Evolutionary conservation across 2,797 vertebrate genomes (phyloP).

Genomic region (Rhabdophis nuchalis): DNA sequence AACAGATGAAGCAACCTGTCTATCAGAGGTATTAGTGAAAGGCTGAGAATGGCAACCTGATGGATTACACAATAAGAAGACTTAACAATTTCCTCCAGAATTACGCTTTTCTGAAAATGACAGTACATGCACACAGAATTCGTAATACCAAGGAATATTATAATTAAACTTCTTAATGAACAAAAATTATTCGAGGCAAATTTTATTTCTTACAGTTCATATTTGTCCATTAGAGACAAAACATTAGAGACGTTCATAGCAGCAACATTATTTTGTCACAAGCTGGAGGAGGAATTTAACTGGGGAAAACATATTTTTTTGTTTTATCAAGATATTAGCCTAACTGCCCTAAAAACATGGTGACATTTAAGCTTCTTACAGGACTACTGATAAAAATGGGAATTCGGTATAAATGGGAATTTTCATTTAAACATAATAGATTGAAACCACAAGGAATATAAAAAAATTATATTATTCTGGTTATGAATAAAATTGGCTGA

Average conservation of each 20-base stretch:
- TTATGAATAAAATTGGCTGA: not conserved
- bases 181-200: not conserved
- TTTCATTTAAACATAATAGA: not conserved
- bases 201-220: not conserved
- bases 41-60: not conserved
- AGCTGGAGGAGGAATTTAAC: not conserved
- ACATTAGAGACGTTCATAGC: not conserved
- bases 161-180: not conserved
- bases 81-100: not conserved
- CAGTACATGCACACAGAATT: not conserved
- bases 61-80: not conserved
- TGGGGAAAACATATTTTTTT: not conserved
- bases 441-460: not conserved
- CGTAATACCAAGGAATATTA: not conserved
- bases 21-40: not conserved
- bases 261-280: not conserved
- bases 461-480: not conserved
- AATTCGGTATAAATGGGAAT: not conserved
- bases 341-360: not conserved
- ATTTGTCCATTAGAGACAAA: not conserved
- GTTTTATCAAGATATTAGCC: not conserved
- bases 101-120: not conserved
- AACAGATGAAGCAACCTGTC: not conserved
- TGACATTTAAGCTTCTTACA: not conserved
- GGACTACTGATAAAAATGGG: not conserved